Base-by-base conservation (phyloP, 1,140 invertebrate genomes). In the Stegodyphus mimosarum region DNA sequence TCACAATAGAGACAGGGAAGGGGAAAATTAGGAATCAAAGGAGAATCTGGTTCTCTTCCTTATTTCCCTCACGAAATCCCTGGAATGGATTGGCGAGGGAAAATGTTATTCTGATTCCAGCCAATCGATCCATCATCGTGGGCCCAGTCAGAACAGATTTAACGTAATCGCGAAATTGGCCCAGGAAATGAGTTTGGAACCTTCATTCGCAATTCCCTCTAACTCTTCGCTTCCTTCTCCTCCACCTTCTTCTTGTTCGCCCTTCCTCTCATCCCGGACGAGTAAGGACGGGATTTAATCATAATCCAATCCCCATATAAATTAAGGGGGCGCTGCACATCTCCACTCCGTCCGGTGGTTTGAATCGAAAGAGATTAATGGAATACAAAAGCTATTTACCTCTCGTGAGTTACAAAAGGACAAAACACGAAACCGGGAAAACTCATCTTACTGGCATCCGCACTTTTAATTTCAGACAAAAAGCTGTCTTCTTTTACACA, bases 81-180 rank as follows among this genome's bases (percentile, higher is more conserved):
- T 11, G 33, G 71, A 74, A 76, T 69, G 52, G 81, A 76, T 69
- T 84, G 72, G 81, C 17, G 13, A 50, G 13, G 15, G 81, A 84
- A 84, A 84, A 84, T 84, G 81, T 84, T 84, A 84, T 84, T 84
- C 81, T 76, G 81, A 84, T 75, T 84, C 73, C 49, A 73, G 60
- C 63, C 73, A 55, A 84, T 84, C 81, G 81, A 84, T 84, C 81
- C 73, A 84, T 84, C 81, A 84, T 83, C 80, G 66, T 33, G 33
- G 33, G 33, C 60, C 63, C 77, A 52, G 73, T 11, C 55, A 66
- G 72, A 84, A 70, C 81, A 84, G 81, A 84, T 84, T 84, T 84
- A 84, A 84, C 81, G 81, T 84, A 84, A 84, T 84, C 81, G 81
- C 81, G 64, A 84, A 84, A 84, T 84, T 84, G 81, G 81, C 51